phyloP scores from a whole-genome alignment of 2,797 vertebrate species.

The Coreius guichenoti region DNA sequence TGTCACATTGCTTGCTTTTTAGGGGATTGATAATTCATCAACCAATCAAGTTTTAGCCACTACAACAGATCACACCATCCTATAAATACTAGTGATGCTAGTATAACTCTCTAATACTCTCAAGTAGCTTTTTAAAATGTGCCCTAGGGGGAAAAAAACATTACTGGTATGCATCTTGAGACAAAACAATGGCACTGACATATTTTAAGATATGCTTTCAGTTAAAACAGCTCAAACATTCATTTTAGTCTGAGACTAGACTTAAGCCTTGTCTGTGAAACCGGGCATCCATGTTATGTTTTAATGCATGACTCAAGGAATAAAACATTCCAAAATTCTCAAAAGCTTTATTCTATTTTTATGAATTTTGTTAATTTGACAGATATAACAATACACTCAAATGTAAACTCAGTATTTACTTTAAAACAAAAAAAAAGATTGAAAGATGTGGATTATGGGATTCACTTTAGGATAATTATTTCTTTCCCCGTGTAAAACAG shows the following conservation, averaged over 20 bases:
- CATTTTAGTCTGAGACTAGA: neutral
- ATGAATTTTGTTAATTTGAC: neutral
- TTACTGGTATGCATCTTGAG: too few species aligned
- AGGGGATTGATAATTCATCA: neutral
- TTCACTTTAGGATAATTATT: neutral
- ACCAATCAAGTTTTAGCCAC: neutral
- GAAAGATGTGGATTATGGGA: neutral
- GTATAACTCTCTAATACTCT: neutral
- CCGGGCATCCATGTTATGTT: neutral
- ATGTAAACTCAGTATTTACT: neutral
- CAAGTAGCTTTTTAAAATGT: neutral
- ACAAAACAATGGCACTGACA: neutral
- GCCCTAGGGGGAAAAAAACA: too few species aligned
- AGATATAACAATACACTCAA: neutral
- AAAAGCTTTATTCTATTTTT: conserved; percentile 1
- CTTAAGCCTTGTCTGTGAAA: neutral
- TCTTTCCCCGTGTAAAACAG: neutral
- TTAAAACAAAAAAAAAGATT: neutral
- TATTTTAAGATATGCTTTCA: neutral
- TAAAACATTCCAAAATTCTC: neutral
- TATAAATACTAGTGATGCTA: neutral
- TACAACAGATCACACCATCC: neutral
- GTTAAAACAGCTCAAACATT: neutral
- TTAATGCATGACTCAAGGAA: neutral
- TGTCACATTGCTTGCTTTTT: neutral